phyloP scores from a whole-genome alignment of 2,113 vertebrate species.

The Muscicapa adusta region DNA sequence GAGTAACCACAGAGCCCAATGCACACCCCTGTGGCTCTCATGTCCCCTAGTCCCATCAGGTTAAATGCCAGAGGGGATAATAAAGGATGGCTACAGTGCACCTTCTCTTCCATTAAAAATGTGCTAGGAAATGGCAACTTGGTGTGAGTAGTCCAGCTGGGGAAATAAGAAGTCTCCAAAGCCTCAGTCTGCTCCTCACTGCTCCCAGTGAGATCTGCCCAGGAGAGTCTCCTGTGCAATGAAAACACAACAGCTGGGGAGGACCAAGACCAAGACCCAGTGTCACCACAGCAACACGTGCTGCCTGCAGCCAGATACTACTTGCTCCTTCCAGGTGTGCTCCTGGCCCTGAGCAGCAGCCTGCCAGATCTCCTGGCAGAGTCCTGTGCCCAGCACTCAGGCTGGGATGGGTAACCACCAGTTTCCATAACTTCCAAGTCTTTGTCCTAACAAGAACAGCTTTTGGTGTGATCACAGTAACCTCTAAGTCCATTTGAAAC shows the following conservation, averaged over 20 bases:
- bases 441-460: background rate
- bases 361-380: accelerated
- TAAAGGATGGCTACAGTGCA: background rate
- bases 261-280: background rate
- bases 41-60: background rate
- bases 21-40: accelerated
- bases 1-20: accelerated
- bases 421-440: background rate
- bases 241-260: background rate
- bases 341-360: background rate
- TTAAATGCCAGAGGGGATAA: background rate
- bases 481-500: background rate
- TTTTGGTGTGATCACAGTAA: background rate
- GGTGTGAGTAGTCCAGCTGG: background rate
- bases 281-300: accelerated
- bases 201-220: accelerated
- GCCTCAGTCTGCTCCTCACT: background rate
- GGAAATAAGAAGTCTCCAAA: background rate
- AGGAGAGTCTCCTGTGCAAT: accelerated
- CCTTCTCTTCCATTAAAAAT: background rate
- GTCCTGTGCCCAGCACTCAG: background rate
- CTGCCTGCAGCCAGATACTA: background rate
- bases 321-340: background rate
- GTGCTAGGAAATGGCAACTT: background rate
- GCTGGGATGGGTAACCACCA: background rate